Evolutionary conservation across 2,888 invertebrate species (phyloP).

Genomic region (Tethea ocularis): DNA sequence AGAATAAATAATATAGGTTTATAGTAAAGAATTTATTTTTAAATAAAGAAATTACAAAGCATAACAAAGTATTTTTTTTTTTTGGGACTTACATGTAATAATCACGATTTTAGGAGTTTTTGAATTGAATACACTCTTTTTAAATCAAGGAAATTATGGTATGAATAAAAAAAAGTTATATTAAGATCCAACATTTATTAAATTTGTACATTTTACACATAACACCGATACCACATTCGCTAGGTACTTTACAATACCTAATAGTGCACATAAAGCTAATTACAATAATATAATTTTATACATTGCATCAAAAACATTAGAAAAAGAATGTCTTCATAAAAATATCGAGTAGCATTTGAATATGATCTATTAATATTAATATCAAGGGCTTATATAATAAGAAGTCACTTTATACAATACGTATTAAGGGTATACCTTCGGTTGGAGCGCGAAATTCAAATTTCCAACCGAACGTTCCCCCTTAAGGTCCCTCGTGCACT

Average conservation of each 20-base stretch:
- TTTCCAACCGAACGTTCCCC: too few species aligned
- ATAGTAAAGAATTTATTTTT: too few species aligned
- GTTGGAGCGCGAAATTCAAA: too few species aligned
- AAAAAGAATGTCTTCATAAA: slow-evolving; percentile 45
- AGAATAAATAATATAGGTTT: too few species aligned
- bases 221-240: slow-evolving; percentile 60
- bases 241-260: slow-evolving; percentile 48
- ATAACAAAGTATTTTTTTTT: too few species aligned
- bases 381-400: slow-evolving; percentile 26
- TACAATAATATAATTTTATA: slow-evolving; percentile 39
- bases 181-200: slow-evolving; percentile 77
- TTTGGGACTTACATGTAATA: too few species aligned
- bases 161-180: slow-evolving; percentile 24
- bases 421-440: too few species aligned
- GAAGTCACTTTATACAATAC: slow-evolving; percentile 16
- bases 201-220: slow-evolving; percentile 75
- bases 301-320: slow-evolving; percentile 52
- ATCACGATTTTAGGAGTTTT: too few species aligned
- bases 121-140: too few species aligned
- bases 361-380: slow-evolving; percentile 13
- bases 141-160: too few species aligned
- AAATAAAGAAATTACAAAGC: too few species aligned
- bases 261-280: slow-evolving; percentile 61
- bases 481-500: not conserved
- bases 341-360: slow-evolving; percentile 43